phyloP scores from a whole-genome alignment of 2,797 vertebrate genomes.

The Typhlichthys eigenmanni region DNA sequence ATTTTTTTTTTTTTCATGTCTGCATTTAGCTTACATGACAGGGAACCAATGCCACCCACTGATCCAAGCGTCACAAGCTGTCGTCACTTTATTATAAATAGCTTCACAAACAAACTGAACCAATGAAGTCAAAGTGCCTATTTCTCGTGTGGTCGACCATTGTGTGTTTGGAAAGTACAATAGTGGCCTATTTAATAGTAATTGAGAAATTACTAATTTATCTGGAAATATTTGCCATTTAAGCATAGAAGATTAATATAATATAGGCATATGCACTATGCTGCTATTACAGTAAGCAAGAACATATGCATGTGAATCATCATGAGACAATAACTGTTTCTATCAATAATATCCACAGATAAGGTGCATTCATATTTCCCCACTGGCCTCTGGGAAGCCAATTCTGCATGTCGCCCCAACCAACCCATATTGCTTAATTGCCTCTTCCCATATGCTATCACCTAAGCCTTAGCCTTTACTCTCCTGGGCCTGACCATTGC shows the following conservation, averaged over 20 bases:
- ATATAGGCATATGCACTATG: too few relatives aligned
- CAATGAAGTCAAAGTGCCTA: conserved; percentile 9
- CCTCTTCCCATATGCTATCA: conserved; percentile 11
- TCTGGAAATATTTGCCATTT: too few relatives aligned
- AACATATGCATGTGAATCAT: conserved; percentile 32
- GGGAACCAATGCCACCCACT: neutral
- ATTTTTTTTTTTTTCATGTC: too few relatives aligned
- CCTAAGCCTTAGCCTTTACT: conserved; percentile 43
- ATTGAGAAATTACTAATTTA: too few relatives aligned
- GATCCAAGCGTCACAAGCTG: neutral
- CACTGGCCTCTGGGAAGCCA: conserved; percentile 21
- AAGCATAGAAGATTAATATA: conserved; percentile 17
- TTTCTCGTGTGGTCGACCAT: conserved; percentile 1
- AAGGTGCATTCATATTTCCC: conserved; percentile 37
- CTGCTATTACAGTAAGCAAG: neutral
- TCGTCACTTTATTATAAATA: conserved; percentile 23
- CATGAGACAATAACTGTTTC: conserved; percentile 35
- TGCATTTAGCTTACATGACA: too few relatives aligned
- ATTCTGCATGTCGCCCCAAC: conserved; percentile 33
- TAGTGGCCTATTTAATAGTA: too few relatives aligned
- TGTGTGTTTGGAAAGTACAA: neutral
- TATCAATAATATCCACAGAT: conserved; percentile 46
- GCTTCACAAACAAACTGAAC: conserved; percentile 6
- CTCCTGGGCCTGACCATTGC: conserved; percentile 35
- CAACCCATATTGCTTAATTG: conserved; percentile 8